Conservation (phyloP, 2,888 invertebrate genomes). For the Lasius fuliginosus region DNA sequence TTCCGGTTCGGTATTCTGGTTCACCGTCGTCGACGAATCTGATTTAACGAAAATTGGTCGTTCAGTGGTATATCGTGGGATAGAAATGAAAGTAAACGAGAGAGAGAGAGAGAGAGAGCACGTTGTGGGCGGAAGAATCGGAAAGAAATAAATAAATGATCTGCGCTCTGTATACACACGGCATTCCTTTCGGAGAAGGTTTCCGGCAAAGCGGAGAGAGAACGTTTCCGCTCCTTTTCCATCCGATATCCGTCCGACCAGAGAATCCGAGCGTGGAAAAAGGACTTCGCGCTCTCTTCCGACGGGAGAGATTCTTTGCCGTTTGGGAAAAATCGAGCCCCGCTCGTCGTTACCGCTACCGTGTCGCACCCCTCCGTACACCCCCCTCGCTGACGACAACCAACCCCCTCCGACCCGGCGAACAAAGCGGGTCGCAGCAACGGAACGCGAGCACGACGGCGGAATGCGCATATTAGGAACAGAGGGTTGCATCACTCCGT, state of each 20-base stretch:
- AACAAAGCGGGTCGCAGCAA: conserved; percentile 46
- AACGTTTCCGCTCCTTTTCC: conserved; percentile 31
- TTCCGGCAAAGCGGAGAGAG: conserved; percentile 28
- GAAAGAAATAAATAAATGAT: conserved; percentile 48
- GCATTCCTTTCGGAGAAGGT: conserved; percentile 28
- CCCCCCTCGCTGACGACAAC: background rate
- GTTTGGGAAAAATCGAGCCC: conserved; percentile 10
- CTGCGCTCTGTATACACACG: background rate
- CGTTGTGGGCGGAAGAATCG: background rate
- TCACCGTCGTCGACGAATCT: conserved; percentile 27
- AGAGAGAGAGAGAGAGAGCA: background rate
- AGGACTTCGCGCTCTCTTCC: conserved; percentile 18
- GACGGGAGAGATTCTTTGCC: conserved; percentile 1
- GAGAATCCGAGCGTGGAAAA: conserved; percentile 53
- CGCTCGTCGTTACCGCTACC: conserved; percentile 26
- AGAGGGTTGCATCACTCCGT: conserved; percentile 11
- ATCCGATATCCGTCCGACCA: conserved; percentile 39
- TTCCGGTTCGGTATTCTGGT: conserved; percentile 32
- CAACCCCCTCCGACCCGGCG: background rate
- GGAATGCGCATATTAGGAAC: conserved; percentile 33
- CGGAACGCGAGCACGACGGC: conserved; percentile 37
- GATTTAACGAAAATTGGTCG: conserved; percentile 47
- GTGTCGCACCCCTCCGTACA: background rate
- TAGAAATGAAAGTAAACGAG: background rate
- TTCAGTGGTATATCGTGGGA: conserved; percentile 8